Evolutionary conservation across 2,113 vertebrate genomes (phyloP).

Genomic region (Salvelinus namaycush): DNA sequence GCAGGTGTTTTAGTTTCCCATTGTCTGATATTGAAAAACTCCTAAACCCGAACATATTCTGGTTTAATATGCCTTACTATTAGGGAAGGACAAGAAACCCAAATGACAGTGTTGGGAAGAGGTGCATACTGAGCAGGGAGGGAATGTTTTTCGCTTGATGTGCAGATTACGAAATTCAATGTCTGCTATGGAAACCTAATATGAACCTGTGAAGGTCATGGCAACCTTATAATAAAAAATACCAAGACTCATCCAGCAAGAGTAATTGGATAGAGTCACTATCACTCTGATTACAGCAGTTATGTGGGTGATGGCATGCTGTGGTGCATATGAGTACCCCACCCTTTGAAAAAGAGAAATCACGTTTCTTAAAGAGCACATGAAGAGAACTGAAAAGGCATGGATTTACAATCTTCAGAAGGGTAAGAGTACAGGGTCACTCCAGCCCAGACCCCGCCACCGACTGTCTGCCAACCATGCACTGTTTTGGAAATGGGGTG

Average conservation of each 20-base stretch:
- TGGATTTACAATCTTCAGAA: slow-evolving; percentile 30
- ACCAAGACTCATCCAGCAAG: slow-evolving; percentile 36
- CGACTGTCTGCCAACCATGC: background rate
- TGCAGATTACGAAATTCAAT: slow-evolving; percentile 29
- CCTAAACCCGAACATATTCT: background rate
- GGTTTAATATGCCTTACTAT: background rate
- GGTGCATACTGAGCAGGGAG: background rate
- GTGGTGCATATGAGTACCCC: slow-evolving; percentile 12
- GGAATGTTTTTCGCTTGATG: slow-evolving; percentile 19
- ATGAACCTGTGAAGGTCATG: slow-evolving; percentile 36
- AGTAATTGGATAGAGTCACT: slow-evolving; percentile 54
- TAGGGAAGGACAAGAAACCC: background rate
- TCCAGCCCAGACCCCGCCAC: slow-evolving; percentile 6
- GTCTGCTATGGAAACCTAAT: slow-evolving; percentile 25
- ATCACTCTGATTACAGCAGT: slow-evolving; percentile 49
- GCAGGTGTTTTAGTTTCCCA: background rate
- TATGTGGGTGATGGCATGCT: slow-evolving; percentile 20
- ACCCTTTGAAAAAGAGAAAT: background rate
- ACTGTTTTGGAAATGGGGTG: slow-evolving; percentile 18
- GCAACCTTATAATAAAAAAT: slow-evolving; percentile 30
- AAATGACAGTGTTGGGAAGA: background rate
- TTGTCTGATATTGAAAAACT: slow-evolving; percentile 1
- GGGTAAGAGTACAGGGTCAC: slow-evolving; percentile 27
- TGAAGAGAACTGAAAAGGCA: slow-evolving; percentile 11
- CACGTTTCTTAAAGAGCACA: background rate